phyloP scores from a whole-genome alignment of 2,113 vertebrate species.

The Scartelaos histophorus region DNA sequence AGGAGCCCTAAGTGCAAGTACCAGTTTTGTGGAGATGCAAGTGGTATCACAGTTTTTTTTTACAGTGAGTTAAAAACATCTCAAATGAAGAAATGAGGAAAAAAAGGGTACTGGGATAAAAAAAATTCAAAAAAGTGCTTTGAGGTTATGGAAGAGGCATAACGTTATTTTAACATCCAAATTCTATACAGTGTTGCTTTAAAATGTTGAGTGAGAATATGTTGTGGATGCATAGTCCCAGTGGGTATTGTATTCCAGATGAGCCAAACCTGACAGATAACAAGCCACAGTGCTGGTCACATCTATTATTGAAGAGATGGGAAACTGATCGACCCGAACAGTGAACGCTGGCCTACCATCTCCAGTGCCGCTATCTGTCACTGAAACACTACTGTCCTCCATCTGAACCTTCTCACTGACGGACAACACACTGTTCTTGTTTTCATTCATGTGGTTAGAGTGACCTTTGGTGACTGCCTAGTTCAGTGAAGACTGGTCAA shows the following conservation, averaged over 20 bases:
- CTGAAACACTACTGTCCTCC: conserved; percentile 35
- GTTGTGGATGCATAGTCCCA: conserved; percentile 27
- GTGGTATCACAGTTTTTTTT: too few species aligned
- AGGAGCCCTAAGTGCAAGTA: too few species aligned
- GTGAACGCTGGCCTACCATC: conserved; percentile 53
- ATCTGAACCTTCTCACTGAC: conserved; percentile 4
- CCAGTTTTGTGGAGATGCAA: too few species aligned
- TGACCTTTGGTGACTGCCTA: conserved; percentile 2
- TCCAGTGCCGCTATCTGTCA: conserved; percentile 19
- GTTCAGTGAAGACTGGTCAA: background rate
- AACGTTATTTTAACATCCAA: background rate
- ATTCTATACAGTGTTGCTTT: background rate
- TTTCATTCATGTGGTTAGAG: conserved; percentile 31
- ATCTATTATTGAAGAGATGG: conserved; percentile 75
- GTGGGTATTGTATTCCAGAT: conserved; percentile 66
- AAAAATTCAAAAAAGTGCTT: background rate
- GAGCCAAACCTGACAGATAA: conserved; percentile 68
- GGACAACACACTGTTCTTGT: conserved; percentile 24
- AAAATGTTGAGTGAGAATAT: conserved; percentile 6
- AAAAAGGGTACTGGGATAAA: too few species aligned
- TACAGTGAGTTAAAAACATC: too few species aligned
- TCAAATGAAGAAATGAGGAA: too few species aligned
- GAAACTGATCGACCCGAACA: conserved; percentile 71
- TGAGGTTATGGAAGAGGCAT: background rate
- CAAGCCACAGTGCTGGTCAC: conserved; percentile 60